These are phyloP conservation scores for Dascyllus trimaculatus DNA, from an alignment of 2,113 vertebrate species.

Conservation along the genomic window DNA sequence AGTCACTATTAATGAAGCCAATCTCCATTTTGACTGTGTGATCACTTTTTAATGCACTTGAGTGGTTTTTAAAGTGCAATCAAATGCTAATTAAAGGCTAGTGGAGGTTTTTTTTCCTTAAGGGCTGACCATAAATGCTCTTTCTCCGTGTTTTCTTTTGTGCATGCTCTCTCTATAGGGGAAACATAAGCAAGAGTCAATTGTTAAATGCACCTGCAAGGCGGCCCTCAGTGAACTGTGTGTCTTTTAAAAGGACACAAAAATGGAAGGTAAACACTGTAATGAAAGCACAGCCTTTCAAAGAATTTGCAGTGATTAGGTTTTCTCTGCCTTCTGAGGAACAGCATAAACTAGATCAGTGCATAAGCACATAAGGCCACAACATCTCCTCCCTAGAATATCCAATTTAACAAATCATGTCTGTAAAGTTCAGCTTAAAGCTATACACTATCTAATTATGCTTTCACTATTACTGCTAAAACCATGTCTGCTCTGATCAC, in stretches of 20 bases:
- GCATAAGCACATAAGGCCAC: neutral
- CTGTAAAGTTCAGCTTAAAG: too few species aligned
- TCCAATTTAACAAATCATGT: neutral
- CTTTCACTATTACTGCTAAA: too few species aligned
- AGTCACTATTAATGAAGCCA: constrained; percentile 70
- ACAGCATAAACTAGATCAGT: neutral
- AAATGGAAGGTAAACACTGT: constrained; percentile 59
- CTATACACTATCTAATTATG: too few species aligned
- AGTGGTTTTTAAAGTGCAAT: constrained; percentile 83
- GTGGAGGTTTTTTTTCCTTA: constrained; percentile 14
- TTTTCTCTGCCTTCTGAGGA: constrained; percentile 22
- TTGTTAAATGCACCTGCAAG: constrained; percentile 74
- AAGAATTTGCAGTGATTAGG: constrained; percentile 14
- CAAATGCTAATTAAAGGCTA: constrained; percentile 80
- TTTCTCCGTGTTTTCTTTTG: constrained; percentile 54
- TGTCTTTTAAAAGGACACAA: constrained; percentile 30
- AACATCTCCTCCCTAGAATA: neutral
- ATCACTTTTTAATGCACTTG: constrained; percentile 81
- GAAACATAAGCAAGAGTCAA: constrained; percentile 57
- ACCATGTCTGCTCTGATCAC: too few species aligned
- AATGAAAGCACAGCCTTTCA: constrained; percentile 61
- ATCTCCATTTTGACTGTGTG: constrained; percentile 70
- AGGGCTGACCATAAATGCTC: constrained; percentile 57
- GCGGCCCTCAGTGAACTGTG: constrained; percentile 7
- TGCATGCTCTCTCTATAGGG: constrained; percentile 43